These are phyloP conservation scores for Cyanoderma ruficeps DNA, from an alignment of 2,113 vertebrate genomes.

Conservation along the genomic window DNA sequence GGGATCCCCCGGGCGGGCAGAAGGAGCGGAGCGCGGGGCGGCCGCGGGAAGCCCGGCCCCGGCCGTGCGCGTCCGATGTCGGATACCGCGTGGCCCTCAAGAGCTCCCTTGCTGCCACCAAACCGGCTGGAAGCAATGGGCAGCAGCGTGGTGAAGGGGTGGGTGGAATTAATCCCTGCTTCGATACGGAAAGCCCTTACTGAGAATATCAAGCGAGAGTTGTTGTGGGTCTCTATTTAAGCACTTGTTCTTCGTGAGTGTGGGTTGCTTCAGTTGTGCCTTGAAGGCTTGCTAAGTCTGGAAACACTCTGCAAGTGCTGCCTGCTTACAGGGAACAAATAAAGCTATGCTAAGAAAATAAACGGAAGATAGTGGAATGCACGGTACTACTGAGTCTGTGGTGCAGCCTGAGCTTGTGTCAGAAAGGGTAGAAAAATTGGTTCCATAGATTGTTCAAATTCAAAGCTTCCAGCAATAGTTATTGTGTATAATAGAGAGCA, in stretches of 20 bases:
- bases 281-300: background rate
- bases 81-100: fast-evolving
- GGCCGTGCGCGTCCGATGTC: background rate
- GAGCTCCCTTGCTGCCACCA: background rate
- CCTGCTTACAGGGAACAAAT: background rate
- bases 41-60: background rate
- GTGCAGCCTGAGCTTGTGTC: background rate
- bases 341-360: background rate
- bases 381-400: fast-evolving
- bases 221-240: background rate
- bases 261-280: background rate
- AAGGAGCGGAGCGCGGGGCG: background rate
- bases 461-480: background rate
- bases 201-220: background rate
- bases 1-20: background rate
- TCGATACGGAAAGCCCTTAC: fast-evolving
- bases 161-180: background rate
- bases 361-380: fast-evolving
- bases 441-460: background rate
- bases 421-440: background rate
- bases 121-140: fast-evolving
- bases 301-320: background rate
- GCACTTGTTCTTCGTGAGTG: background rate
- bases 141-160: background rate
- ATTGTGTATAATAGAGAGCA: background rate